phyloP scores from a whole-genome alignment of 1,140 invertebrate genomes.

The Cyclina sinensis region DNA sequence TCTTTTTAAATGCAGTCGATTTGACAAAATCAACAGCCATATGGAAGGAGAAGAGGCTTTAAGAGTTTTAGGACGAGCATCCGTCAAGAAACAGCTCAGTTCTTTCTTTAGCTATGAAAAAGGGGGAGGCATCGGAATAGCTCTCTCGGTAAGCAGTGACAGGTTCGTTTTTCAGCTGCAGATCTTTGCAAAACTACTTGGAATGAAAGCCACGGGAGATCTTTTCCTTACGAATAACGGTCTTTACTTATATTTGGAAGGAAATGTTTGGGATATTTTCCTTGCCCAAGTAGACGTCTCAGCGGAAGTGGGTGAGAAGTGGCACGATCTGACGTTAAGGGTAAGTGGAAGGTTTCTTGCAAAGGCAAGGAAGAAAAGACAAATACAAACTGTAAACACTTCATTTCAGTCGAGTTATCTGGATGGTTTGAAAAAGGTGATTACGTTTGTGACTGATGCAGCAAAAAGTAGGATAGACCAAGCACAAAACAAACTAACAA shows the following conservation, averaged over 20 bases:
- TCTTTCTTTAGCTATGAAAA: background rate
- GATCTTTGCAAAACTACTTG: background rate
- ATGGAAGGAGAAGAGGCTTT: conserved; percentile 8
- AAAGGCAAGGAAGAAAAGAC: background rate
- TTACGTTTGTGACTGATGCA: background rate
- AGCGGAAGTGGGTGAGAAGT: background rate
- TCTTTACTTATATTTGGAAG: conserved; percentile 52
- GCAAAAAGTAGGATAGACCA: background rate
- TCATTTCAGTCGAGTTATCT: conserved; percentile 61
- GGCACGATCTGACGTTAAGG: conserved; percentile 32
- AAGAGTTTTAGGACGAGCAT: background rate
- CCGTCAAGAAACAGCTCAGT: background rate
- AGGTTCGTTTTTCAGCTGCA: conserved; percentile 14
- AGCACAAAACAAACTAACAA: conserved; percentile 22
- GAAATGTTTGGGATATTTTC: conserved; percentile 53
- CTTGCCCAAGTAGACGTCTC: conserved; percentile 38
- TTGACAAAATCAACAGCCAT: background rate
- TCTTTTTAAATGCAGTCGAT: conserved; percentile 14
- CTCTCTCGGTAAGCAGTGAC: conserved; percentile 1
- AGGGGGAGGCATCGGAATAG: conserved; percentile 23
- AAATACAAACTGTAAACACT: background rate
- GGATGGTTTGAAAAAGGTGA: conserved; percentile 33
- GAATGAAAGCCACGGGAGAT: conserved; percentile 19
- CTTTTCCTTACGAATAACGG: conserved; percentile 8
- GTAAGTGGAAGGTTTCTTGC: conserved; percentile 29